Conservation (phyloP, 2,797 vertebrate species). For the Cynodonichthys magdalenae region DNA sequence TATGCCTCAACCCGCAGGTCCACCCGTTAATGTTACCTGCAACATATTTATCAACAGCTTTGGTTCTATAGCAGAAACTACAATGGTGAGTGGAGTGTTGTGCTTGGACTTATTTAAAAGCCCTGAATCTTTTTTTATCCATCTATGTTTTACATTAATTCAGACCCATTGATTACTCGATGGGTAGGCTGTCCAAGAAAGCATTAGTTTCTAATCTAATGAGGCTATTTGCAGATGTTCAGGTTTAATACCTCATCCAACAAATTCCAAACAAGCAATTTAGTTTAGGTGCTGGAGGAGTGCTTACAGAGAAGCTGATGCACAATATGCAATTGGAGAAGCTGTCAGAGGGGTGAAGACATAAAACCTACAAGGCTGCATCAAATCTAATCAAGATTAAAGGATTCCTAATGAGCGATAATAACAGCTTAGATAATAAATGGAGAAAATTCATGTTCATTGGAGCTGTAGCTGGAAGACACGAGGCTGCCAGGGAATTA, state of each 20-base stretch:
- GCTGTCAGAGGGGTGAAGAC: constrained; percentile 55
- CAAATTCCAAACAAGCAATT: constrained; percentile 45
- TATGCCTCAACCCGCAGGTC: constrained; percentile 96
- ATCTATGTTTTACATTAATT: constrained; percentile 15
- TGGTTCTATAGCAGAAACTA: constrained; percentile 99
- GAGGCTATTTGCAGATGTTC: constrained; percentile 20
- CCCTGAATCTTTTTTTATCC: constrained; percentile 39
- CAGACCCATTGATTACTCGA: constrained; percentile 47
- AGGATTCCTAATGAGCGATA: constrained; percentile 61
- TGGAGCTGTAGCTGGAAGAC: constrained; percentile 40
- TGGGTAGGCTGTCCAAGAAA: constrained; percentile 46
- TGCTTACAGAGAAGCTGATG: constrained; percentile 52
- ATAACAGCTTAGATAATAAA: constrained; percentile 58
- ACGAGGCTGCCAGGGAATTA: constrained; percentile 59
- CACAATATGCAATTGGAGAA: constrained; percentile 27
- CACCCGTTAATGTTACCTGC: constrained; percentile 99
- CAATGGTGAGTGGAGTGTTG: constrained; percentile 93
- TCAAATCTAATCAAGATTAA: constrained; percentile 54
- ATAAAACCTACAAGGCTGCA: constrained; percentile 48
- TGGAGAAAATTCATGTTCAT: constrained; percentile 47
- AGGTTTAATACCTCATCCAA: constrained; percentile 60
- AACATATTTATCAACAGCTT: constrained; percentile 99
- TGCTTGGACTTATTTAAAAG: constrained; percentile 74
- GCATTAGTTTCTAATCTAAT: constrained; percentile 30
- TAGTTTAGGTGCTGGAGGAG: constrained; percentile 42